These are phyloP conservation scores for Rhincodon typus DNA, from an alignment of 2,797 vertebrate genomes.

Conservation along the genomic window DNA sequence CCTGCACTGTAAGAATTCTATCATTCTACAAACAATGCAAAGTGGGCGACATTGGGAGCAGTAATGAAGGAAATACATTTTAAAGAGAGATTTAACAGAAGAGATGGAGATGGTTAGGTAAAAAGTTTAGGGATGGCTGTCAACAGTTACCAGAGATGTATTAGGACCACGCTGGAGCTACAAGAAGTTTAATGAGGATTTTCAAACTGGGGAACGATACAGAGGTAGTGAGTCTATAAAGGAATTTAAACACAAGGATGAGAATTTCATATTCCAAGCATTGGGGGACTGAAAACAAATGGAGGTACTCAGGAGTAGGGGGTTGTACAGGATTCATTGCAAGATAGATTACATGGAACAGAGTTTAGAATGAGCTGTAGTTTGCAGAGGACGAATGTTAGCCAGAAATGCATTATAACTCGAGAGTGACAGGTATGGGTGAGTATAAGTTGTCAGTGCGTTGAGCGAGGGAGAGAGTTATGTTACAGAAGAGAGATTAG, in stretches of 20 bases:
- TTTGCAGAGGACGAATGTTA: background rate
- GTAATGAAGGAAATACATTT: background rate
- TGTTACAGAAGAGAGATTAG: background rate
- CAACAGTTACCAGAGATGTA: background rate
- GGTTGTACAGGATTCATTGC: background rate
- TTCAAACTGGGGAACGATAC: background rate
- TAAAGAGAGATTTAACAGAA: background rate
- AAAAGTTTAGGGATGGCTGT: background rate
- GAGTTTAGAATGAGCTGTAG: background rate
- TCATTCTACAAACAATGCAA: background rate
- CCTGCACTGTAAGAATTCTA: too few species aligned
- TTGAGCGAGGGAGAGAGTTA: background rate
- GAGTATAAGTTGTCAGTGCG: background rate
- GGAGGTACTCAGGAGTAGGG: background rate
- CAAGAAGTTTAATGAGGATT: background rate
- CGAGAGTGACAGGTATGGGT: background rate
- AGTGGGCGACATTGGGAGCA: background rate
- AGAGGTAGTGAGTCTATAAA: background rate
- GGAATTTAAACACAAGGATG: background rate
- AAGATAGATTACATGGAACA: background rate
- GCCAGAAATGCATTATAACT: background rate
- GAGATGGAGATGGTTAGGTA: background rate
- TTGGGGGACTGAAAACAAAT: background rate
- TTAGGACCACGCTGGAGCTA: background rate
- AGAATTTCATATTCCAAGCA: background rate